Percentiles rank a stretch among this genome's conserved stretches.
These are phyloP conservation scores for Magallana nippona DNA, from an alignment of 2,888 invertebrate species.

Conservation along the genomic window DNA sequence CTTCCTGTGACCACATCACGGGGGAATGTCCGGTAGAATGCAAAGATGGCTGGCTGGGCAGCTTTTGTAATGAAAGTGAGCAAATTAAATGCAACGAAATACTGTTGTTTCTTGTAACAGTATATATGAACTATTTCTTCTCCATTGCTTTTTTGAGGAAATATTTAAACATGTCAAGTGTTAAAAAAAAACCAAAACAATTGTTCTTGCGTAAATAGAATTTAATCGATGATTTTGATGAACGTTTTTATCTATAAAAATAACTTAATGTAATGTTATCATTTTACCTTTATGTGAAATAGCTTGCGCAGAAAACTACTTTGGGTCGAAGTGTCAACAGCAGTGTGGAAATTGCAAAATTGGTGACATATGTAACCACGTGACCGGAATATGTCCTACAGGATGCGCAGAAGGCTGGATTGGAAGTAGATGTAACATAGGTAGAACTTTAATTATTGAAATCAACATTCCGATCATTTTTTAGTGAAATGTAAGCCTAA, in stretches of 20 bases:
- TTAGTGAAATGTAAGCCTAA: too few relatives aligned
- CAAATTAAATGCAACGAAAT: too few relatives aligned
- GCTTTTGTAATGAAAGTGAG: background rate
- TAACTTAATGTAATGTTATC: too few relatives aligned
- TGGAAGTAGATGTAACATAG: constrained; percentile 17
- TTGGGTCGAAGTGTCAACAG: constrained; percentile 32
- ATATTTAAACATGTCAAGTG: too few relatives aligned
- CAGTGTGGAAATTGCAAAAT: constrained; percentile 42
- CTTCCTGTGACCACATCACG: constrained; percentile 9
- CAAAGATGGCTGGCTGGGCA: background rate
- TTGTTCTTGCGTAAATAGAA: too few relatives aligned
- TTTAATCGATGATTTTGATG: too few relatives aligned
- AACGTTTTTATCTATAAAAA: background rate
- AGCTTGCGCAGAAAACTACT: background rate
- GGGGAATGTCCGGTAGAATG: background rate
- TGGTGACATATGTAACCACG: constrained; percentile 24
- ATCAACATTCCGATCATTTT: background rate
- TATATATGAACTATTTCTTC: too few relatives aligned
- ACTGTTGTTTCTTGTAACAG: too few relatives aligned
- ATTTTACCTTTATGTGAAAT: background rate
- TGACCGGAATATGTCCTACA: constrained; percentile 35
- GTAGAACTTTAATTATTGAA: background rate
- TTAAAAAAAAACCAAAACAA: too few relatives aligned
- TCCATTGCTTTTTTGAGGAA: too few relatives aligned
- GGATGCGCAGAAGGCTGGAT: constrained; percentile 42